phyloP scores from a whole-genome alignment of 2,888 invertebrate genomes.

The Cremastobaeus sp. region DNA sequence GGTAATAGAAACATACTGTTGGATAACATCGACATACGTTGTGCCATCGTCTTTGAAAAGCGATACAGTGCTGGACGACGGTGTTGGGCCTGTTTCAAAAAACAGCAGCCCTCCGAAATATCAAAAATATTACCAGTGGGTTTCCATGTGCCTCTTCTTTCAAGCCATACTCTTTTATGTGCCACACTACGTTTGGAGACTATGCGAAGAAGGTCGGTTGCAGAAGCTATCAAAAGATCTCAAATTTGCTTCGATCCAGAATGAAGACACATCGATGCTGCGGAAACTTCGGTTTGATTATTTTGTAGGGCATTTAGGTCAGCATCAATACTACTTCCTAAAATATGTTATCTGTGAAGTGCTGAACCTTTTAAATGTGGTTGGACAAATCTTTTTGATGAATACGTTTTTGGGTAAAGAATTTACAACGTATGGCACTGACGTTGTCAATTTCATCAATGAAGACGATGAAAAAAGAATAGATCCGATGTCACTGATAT shows the following conservation, averaged over 20 bases:
- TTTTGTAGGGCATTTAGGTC: conserved; percentile 87
- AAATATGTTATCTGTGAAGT: conserved; percentile 93
- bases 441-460: conserved; percentile 92
- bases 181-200: conserved; percentile 94
- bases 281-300: conserved; percentile 91
- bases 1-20: too few relatives aligned
- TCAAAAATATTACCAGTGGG: conserved; percentile 92
- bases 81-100: too few relatives aligned
- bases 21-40: too few relatives aligned
- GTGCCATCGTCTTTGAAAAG: too few relatives aligned
- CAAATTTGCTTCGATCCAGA: conserved; percentile 45
- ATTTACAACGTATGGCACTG: conserved; percentile 93
- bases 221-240: neutral
- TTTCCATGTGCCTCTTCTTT: conserved; percentile 93
- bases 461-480: conserved; percentile 94
- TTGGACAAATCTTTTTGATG: conserved; percentile 95
- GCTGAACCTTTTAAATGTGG: conserved; percentile 92
- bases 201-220: conserved; percentile 91
- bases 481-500: too few relatives aligned
- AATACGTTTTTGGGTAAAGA: conserved; percentile 94
- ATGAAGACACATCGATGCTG: conserved; percentile 80
- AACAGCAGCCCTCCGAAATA: too few relatives aligned
- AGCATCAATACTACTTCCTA: conserved; percentile 93
- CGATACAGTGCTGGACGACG: too few relatives aligned
- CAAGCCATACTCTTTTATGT: conserved; percentile 94